Evolutionary conservation across 2,797 vertebrate species (phyloP).

Genomic region (Graptemys geographica): DNA sequence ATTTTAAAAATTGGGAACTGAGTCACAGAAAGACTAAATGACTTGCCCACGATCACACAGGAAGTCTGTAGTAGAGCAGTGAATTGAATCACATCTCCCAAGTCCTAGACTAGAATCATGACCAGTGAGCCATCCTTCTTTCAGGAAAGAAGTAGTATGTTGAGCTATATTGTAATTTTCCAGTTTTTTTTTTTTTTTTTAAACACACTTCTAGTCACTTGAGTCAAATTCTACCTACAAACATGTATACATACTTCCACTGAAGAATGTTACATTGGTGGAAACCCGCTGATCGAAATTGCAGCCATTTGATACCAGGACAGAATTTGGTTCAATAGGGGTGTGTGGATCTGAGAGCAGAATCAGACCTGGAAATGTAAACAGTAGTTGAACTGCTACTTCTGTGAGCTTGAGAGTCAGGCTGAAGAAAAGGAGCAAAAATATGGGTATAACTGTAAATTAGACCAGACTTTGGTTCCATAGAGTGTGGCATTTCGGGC

Average conservation of each 20-base stretch:
- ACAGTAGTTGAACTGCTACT: background rate
- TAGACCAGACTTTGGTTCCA: background rate
- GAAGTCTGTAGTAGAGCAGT: too few relatives aligned
- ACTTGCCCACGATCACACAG: background rate
- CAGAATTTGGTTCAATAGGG: background rate
- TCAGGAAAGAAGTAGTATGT: background rate
- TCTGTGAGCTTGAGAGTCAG: background rate
- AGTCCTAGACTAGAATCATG: background rate
- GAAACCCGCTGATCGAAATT: background rate
- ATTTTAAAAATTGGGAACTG: background rate
- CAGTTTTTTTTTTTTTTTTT: background rate
- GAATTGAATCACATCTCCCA: background rate
- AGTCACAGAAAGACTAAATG: background rate
- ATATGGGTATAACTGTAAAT: background rate
- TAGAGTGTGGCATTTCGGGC: background rate
- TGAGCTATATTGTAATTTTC: background rate
- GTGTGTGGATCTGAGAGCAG: background rate
- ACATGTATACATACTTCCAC: background rate
- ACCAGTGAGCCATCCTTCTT: background rate
- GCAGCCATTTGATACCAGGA: background rate
- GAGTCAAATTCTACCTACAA: background rate
- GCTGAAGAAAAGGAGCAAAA: background rate
- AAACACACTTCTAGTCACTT: background rate
- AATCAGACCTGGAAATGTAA: background rate
- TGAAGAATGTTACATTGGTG: background rate